Evolutionary conservation across 2,888 invertebrate genomes (phyloP), one percentile per base, ranked within the genome.

Genomic region (Athetis lepigone): DNA sequence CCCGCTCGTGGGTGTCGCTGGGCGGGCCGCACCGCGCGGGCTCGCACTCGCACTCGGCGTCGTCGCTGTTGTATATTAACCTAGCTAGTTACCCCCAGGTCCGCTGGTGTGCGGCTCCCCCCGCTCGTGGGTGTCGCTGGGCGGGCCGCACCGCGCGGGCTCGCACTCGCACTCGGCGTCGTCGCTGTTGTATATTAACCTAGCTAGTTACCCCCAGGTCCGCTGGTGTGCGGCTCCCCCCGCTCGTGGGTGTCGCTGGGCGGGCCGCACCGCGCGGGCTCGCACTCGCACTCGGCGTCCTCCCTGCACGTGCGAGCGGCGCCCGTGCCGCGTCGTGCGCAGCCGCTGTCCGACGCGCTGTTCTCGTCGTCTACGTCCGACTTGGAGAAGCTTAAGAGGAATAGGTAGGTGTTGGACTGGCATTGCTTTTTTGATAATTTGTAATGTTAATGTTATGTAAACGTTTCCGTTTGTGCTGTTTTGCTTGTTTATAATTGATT

Each of bases 301-400:
- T 84, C 88, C 54, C 82, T 85, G 73, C 84, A 79, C 75, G 80
- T 77, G 80, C 80, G 81, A n/a, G 54, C 66, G 21, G 11, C 47
- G 71, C 80, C 77, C 55, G 80, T 63, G 60, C 79, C 60, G 66
- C 77, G 49, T 52, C 75, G 61, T 62, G 39, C 55, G 60, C 83
- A 82, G 52, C 86, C 87, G 37, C 87, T 88, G 6, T 70, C 81
- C 18, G 87, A 85, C 82, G 86, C 87, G 36, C 83, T 88, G 8
- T 83, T 87, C 81, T 85, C 85, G 13, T 83, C 90, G 60, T 92
- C 92, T 77, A 92, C 93, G 1, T 90, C 92, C 0, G 92, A 93
- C 69, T 80, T 94, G 25, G 90, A 91, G 84, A 86, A 86, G 39
- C 86, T 92, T 36, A 88, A 89, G 76, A 75, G 91, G 60, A 89